Evolutionary conservation across 92 coral and sea anemone species (phyloP).

Genomic region (Actinostola sp.): DNA sequence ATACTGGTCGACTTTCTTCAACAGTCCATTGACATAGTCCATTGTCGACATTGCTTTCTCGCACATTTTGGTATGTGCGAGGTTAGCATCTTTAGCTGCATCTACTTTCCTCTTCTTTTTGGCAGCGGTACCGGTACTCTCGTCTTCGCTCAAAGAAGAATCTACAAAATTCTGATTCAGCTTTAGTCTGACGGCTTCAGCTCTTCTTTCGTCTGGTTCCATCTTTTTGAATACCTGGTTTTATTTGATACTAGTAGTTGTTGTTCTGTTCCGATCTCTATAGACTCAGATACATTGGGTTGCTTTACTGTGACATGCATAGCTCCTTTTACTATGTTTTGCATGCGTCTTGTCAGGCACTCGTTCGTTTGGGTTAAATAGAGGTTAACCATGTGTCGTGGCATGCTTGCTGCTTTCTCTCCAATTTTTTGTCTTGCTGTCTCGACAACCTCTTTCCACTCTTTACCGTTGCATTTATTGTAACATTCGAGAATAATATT

Average conservation of each 20-base stretch:
- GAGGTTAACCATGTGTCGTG: constrained; percentile 23
- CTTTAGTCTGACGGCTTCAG: constrained; percentile 26
- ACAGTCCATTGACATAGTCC: constrained; percentile 28
- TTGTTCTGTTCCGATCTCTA: constrained; percentile 9
- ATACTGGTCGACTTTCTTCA: constrained; percentile 16
- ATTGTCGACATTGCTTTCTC: constrained; percentile 39
- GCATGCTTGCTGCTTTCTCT: constrained; percentile 22
- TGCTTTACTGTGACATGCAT: constrained; percentile 15
- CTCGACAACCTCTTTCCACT: constrained; percentile 38
- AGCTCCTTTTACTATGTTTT: constrained; percentile 35
- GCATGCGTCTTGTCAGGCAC: constrained; percentile 30
- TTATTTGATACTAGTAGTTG: constrained; percentile 5
- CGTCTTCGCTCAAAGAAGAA: constrained; percentile 20
- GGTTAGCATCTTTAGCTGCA: constrained; percentile 33
- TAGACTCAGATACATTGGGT: constrained; percentile 2
- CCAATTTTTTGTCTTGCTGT: constrained; percentile 21
- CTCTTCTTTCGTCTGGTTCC: constrained; percentile 22
- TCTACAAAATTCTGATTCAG: constrained; percentile 28
- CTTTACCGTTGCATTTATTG: constrained; percentile 37
- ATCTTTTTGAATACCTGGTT: constrained; percentile 31
- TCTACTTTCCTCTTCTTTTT: constrained; percentile 20
- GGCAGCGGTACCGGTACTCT: constrained; percentile 11
- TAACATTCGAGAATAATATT: constrained; percentile 36
- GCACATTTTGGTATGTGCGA: constrained; percentile 43
- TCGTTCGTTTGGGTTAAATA: constrained; percentile 36